Evolutionary conservation across 2,888 invertebrate species (phyloP).

Genomic region (Chrysodeixis includens): DNA sequence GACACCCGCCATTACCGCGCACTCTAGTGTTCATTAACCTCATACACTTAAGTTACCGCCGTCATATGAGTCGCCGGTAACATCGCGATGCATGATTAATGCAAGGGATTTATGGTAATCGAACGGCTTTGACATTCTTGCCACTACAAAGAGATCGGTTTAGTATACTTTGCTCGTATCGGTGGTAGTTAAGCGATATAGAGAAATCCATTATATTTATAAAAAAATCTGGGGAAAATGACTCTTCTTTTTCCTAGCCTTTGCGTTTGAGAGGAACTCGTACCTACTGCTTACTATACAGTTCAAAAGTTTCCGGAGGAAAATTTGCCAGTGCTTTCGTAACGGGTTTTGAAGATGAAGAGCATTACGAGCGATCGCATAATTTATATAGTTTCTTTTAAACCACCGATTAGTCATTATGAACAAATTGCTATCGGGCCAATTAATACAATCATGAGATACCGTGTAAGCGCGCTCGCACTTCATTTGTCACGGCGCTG

Average conservation of each 20-base stretch:
- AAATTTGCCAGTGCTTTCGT: too few species aligned
- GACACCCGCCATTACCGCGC: neutral
- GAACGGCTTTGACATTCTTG: neutral
- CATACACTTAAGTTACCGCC: neutral
- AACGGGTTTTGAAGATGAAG: neutral
- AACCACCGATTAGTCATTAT: constrained; percentile 29
- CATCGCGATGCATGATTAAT: neutral
- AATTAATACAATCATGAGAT: constrained; percentile 43
- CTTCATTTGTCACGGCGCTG: constrained; percentile 45
- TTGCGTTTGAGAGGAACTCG: too few species aligned
- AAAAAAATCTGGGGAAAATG: too few species aligned
- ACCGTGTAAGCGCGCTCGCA: constrained; percentile 32
- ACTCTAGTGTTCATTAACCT: constrained; percentile 4
- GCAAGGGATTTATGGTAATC: neutral
- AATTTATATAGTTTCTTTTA: neutral
- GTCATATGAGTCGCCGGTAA: neutral
- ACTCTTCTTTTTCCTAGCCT: too few species aligned
- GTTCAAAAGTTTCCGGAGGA: too few species aligned
- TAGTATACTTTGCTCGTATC: too few species aligned
- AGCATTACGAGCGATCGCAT: neutral
- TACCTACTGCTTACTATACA: too few species aligned
- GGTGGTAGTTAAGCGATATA: too few species aligned
- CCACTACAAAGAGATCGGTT: neutral
- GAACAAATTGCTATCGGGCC: constrained; percentile 22
- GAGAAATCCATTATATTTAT: too few species aligned